Evolutionary conservation across 2,113 vertebrate species (phyloP), one percentile per base, ranked within the genome.

Genomic region (Ranitomeya imitator): DNA sequence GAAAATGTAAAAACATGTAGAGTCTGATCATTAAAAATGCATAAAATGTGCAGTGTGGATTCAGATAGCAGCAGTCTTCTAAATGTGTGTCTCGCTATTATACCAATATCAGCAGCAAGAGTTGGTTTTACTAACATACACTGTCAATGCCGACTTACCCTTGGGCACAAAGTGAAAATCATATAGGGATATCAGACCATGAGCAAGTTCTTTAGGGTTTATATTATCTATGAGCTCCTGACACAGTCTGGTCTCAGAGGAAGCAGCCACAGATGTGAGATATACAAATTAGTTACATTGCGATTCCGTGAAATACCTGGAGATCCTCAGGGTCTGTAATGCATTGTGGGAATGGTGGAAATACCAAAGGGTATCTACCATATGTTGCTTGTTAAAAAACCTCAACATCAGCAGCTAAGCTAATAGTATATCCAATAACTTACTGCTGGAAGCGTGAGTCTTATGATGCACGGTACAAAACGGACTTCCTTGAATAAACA

Each of bases 211-310:
- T 60, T 57, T 51, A 87, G 54, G 65, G 52, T 52, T 87, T 87
- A 73, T 81, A 71, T 61, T 71, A 87, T 81, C 78, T 73, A 61
- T 59, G 86, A 81, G 86, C 52, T 73, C 59, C 77, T 87, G 79
- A 87, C 86, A 81, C 26, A 37, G 55, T 18, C 52, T 59, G 65
- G 61, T 87, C 79, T 61, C 65, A 81, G 21, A 37, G 26, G 63
- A 81, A n/a, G 3, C 23, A 59, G 51, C 61, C 73, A 81, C 15
- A 73, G 86, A 69, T 87, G 79, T 73, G 86, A 81, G 52, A 60
- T 60, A 80, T 51, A 71, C 63, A 87, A 87, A 87, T 81, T n/a
- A 73, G 45, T 55, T 55, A 55, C 51, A 87, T 11, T 69, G 55
- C 61, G n/a, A 16, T 45, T 71, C 79, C 2, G 6, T 82, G 23